A percentile compares a stretch with the other conserved stretches of the same genome.
Conservation (phyloP, 2,797 vertebrate genomes). For the Micrastur ruficollis region DNA sequence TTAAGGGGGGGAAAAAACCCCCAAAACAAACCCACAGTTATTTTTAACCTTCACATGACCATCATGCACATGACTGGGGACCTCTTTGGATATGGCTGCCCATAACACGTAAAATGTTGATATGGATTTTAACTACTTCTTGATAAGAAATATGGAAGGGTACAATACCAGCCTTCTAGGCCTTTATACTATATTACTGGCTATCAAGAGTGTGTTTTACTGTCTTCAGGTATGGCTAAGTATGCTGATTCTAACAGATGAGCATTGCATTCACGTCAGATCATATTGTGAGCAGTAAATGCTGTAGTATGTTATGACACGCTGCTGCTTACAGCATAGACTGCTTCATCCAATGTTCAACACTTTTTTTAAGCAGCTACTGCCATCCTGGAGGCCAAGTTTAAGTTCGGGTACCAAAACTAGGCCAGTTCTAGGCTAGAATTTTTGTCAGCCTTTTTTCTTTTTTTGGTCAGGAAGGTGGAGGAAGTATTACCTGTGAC, state of each 20-base stretch:
- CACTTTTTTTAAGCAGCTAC: accelerated
- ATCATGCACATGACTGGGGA: neutral
- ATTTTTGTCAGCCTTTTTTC: neutral
- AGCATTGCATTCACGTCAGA: neutral
- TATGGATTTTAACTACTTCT: neutral
- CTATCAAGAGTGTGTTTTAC: accelerated
- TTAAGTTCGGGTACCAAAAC: neutral
- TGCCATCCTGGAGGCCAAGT: neutral
- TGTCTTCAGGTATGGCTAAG: neutral
- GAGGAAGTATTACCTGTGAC: neutral
- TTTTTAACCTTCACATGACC: neutral
- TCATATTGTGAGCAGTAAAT: neutral
- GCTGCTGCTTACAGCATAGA: neutral
- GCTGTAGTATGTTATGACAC: neutral
- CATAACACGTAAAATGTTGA: neutral
- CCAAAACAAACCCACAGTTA: neutral
- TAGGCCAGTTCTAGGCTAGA: neutral
- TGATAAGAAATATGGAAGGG: neutral
- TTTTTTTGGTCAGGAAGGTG: neutral
- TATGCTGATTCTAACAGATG: neutral
- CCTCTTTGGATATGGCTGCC: neutral
- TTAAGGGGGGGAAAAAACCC: no score
- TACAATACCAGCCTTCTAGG: neutral
- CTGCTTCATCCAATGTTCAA: accelerated
- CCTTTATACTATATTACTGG: accelerated